Evolutionary conservation across 2,888 invertebrate genomes (phyloP).

Genomic region (Myathropa florea): DNA sequence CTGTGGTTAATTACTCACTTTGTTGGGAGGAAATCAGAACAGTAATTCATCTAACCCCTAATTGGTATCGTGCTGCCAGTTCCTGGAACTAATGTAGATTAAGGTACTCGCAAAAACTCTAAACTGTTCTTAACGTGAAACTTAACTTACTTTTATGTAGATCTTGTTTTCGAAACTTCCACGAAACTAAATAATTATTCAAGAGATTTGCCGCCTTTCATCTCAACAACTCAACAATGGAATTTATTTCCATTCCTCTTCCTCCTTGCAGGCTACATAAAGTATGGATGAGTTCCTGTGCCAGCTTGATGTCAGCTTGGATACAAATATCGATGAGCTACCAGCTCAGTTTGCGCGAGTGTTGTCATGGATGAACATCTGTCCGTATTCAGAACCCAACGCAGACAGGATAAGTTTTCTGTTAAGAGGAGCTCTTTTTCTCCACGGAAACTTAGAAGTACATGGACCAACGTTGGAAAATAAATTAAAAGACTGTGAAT

Average conservation of each 20-base stretch:
- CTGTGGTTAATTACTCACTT: no score
- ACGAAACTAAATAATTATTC: no score
- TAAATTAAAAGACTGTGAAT: conserved; percentile 22
- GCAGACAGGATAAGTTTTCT: not conserved
- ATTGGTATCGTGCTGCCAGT: no score
- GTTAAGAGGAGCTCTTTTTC: conserved; percentile 26
- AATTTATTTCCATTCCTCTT: not conserved
- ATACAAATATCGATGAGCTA: conserved; percentile 40
- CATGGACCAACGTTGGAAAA: conserved; percentile 41
- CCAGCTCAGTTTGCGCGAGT: conserved; percentile 24
- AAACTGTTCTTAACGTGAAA: no score
- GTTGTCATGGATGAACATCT: conserved; percentile 32
- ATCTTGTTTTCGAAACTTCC: no score
- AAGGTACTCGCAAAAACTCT: no score
- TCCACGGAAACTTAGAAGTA: conserved; percentile 35
- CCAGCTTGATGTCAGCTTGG: conserved; percentile 1
- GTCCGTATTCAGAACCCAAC: conserved; percentile 30
- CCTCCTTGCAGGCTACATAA: not conserved
- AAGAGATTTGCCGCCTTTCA: no score
- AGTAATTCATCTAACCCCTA: no score
- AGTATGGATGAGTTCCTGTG: conserved; percentile 8
- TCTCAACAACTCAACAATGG: not conserved
- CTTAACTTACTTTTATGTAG: no score
- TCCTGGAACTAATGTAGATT: no score
- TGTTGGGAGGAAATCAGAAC: no score